A percentile compares a stretch with the other conserved stretches of the same genome.
phyloP scores from a whole-genome alignment of 2,888 invertebrate species.

The Cenopis cana region DNA sequence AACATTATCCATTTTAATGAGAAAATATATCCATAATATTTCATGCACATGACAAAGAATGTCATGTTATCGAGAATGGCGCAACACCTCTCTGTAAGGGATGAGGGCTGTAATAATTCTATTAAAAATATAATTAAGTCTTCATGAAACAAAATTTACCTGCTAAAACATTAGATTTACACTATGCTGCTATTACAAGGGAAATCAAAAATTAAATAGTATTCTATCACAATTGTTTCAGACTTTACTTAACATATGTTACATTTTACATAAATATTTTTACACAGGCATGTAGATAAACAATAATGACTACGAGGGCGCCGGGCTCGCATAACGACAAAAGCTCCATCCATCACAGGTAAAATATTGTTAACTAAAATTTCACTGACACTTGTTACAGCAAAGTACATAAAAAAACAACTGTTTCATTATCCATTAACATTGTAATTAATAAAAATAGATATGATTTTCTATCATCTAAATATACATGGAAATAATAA shows the following conservation, averaged over 20 bases:
- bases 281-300: slow-evolving; percentile 53
- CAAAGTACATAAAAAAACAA: slow-evolving; percentile 5
- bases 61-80: not conserved
- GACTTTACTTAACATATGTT: slow-evolving; percentile 64
- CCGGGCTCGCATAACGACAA: slow-evolving; percentile 48
- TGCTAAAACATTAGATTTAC: slow-evolving; percentile 29
- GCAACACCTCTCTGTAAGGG: not conserved
- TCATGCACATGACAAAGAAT: not conserved
- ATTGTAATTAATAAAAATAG: slow-evolving; percentile 36
- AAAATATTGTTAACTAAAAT: slow-evolving; percentile 42
- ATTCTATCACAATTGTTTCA: slow-evolving; percentile 56
- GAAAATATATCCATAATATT: not conserved
- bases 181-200: slow-evolving; percentile 29
- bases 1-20: not conserved
- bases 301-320: slow-evolving; percentile 56
- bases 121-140: slow-evolving; percentile 30
- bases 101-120: slow-evolving; percentile 19
- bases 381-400: not conserved
- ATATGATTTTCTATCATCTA: slow-evolving; percentile 41
- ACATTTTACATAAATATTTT: slow-evolving; percentile 57
- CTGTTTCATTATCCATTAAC: slow-evolving; percentile 12
- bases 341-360: slow-evolving; percentile 68
- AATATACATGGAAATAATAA: slow-evolving; percentile 37
- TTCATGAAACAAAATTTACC: slow-evolving; percentile 23
- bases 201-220: slow-evolving; percentile 40